These are phyloP conservation scores for Novumbra hubbsi DNA, from an alignment of 2,797 vertebrate genomes.

Conservation along the genomic window DNA sequence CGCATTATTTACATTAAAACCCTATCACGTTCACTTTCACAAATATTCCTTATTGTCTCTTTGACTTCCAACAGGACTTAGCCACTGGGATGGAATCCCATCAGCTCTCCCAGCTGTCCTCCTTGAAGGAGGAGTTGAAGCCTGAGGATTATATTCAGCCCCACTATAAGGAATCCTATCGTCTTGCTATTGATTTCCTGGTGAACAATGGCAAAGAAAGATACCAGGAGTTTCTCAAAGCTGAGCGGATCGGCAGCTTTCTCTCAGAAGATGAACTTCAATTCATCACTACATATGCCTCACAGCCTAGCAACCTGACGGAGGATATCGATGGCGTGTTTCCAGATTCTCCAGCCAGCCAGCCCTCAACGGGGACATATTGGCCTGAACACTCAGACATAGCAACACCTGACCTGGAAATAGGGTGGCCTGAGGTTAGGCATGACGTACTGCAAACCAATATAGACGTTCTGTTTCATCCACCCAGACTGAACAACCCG, in stretches of 20 bases:
- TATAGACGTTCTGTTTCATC: conserved; percentile 90
- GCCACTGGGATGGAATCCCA: conserved; percentile 73
- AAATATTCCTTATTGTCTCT: not conserved
- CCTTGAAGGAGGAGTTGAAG: conserved; percentile 80
- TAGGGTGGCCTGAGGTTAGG: conserved; percentile 90
- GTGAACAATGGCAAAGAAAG: conserved; percentile 77
- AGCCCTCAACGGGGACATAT: conserved; percentile 92
- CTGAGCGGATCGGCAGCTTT: conserved; percentile 83
- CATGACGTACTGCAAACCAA: conserved; percentile 80
- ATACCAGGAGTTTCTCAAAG: conserved; percentile 86
- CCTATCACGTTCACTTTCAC: not conserved
- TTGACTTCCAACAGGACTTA: conserved; percentile 48
- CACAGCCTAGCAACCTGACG: conserved; percentile 62
- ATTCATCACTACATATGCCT: conserved; percentile 81
- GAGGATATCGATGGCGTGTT: conserved; percentile 60
- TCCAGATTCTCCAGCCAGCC: conserved; percentile 55
- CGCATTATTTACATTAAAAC: not conserved
- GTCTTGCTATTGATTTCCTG: conserved; percentile 87
- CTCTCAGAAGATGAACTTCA: conserved; percentile 88
- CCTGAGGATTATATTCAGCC: conserved; percentile 86
- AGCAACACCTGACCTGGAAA: conserved; percentile 88
- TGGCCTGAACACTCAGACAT: conserved; percentile 93
- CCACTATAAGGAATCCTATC: conserved; percentile 93
- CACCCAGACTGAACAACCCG: conserved; percentile 85
- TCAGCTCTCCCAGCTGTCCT: conserved; percentile 83